phyloP scores from a whole-genome alignment of 2,797 vertebrate genomes.

The Chelidonichthys spinosus region DNA sequence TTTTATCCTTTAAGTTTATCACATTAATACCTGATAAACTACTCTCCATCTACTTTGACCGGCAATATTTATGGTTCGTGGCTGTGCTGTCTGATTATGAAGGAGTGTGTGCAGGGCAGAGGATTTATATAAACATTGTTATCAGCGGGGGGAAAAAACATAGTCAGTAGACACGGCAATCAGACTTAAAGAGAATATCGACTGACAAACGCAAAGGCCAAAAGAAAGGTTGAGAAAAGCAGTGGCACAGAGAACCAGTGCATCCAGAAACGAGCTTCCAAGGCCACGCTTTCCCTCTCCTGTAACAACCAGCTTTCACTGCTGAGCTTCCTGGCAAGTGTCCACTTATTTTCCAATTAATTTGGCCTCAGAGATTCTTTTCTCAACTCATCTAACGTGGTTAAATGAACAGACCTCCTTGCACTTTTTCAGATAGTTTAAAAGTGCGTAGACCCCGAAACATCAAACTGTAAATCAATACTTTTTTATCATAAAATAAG shows the following conservation, averaged over 20 bases:
- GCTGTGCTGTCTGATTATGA: conserved; percentile 37
- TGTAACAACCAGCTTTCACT: conserved; percentile 71
- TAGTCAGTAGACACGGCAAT: conserved; percentile 39
- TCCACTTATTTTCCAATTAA: conserved; percentile 84
- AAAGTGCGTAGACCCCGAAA: conserved; percentile 51
- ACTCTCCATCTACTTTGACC: conserved; percentile 30
- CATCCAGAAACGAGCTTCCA: conserved; percentile 66
- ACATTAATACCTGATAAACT: conserved; percentile 11
- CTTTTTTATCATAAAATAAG: conserved; percentile 36
- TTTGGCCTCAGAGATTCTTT: conserved; percentile 78
- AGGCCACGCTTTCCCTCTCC: conserved; percentile 65
- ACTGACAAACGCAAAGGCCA: conserved; percentile 63
- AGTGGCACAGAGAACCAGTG: conserved; percentile 55
- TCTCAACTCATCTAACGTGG: conserved; percentile 72
- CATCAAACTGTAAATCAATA: conserved; percentile 55
- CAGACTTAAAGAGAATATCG: conserved; percentile 53
- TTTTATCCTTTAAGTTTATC: conserved; percentile 25
- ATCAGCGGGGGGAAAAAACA: conserved; percentile 16
- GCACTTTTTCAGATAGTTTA: conserved; percentile 68
- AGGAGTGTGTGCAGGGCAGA: conserved; percentile 23
- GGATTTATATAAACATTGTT: conserved; percentile 36
- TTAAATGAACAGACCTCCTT: conserved; percentile 72
- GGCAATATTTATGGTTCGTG: conserved; percentile 28
- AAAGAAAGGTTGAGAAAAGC: conserved; percentile 59
- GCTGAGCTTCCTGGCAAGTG: conserved; percentile 78